Evolutionary conservation across 1,140 invertebrate genomes (phyloP), one percentile per base, ranked within the genome.

Genomic region (Zaprionus tsacasi): DNA sequence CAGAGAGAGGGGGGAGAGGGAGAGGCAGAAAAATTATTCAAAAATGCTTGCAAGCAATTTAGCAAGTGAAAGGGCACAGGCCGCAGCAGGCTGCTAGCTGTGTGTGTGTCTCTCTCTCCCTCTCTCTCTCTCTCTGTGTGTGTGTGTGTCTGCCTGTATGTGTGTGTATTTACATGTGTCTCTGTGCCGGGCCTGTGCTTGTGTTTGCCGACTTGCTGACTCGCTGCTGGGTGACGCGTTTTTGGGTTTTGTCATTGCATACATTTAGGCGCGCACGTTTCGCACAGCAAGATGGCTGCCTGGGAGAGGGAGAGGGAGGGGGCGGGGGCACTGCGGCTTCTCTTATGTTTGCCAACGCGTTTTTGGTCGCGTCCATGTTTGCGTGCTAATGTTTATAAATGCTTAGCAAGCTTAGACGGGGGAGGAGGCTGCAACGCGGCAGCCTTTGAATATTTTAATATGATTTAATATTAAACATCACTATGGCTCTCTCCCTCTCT

Each of bases 371-470:
- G 82, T 86, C 82, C 83, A 89, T 86, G 81, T 82, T 83, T 83
- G 79, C 90, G 81, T 87, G 85, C 80, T 91, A 91, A 91, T 91
- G 85, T 91, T 91, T 91, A 91, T 90, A 90, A 91, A 91, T 91
- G 82, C 88, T 83, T 72, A 76, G 69, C 69, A 40, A 70, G 76
- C 66, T 71, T 63, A 70, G 75, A 70, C 71, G 75, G 40, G 1
- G 13, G 2, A 1, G 1, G n/a, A 45, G 6, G 11, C 45, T 11
- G 33, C 54, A 12, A 10, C 10, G 15, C 40, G 54, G 54, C 66
- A 77, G 76, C 80, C 81, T 87, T 91, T 91, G 90, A 91, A 91
- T 91, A 91, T 91, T 91, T 91, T 91, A 91, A 91, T 91, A 91
- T 91, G 86, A 91, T 91, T 91, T 91, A 91, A 91, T 91, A 90